These are phyloP conservation scores for Celastrina argiolus DNA, from an alignment of 2,888 invertebrate genomes.

Conservation along the genomic window DNA sequence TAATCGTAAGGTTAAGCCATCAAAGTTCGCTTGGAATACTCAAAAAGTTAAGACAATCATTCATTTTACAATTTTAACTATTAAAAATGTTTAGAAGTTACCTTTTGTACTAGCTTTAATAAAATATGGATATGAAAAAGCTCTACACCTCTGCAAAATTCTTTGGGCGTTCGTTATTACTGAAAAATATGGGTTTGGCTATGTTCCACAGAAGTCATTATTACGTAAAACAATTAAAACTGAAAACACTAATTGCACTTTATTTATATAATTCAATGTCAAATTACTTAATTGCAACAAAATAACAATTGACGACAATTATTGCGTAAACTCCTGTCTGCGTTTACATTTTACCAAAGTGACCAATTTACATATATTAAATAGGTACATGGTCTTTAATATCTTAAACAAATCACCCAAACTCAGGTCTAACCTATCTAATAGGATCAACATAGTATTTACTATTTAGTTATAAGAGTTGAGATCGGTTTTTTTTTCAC, in stretches of 20 bases:
- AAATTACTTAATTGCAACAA: conserved; percentile 2
- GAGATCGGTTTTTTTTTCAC: too few relatives aligned
- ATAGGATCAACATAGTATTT: too few relatives aligned
- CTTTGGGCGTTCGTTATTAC: too few relatives aligned
- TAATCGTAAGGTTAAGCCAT: too few relatives aligned
- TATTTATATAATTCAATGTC: conserved; percentile 17
- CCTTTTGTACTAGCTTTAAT: neutral
- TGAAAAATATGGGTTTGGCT: neutral
- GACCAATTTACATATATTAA: too few relatives aligned
- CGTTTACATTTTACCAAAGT: conserved; percentile 27
- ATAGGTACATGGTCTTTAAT: too few relatives aligned
- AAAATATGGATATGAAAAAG: neutral
- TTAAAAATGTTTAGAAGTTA: neutral
- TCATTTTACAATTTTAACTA: neutral
- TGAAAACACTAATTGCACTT: conserved; percentile 11
- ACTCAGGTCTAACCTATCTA: too few relatives aligned
- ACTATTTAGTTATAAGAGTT: too few relatives aligned
- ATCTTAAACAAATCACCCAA: too few relatives aligned
- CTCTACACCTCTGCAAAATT: neutral
- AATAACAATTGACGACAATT: conserved; percentile 7
- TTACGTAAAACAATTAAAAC: conserved; percentile 10
- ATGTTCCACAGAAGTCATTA: neutral
- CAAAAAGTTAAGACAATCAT: too few relatives aligned
- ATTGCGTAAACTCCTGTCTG: conserved; percentile 8
- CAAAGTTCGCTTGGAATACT: too few relatives aligned